Base-by-base conservation (phyloP, 2,113 vertebrate species). In the Chunga burmeisteri region DNA sequence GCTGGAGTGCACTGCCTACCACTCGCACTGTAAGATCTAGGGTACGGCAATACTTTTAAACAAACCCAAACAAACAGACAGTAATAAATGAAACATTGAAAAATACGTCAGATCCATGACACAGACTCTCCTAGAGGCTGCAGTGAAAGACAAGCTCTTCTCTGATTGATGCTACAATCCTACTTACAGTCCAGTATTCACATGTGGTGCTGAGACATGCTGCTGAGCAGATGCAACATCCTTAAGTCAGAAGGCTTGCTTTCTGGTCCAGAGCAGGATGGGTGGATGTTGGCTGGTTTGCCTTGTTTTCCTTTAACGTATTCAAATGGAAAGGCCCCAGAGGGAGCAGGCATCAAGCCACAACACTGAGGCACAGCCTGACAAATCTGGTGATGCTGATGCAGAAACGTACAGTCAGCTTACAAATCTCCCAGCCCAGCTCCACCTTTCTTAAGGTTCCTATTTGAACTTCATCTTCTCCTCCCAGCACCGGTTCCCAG, bases 361-460 rank as follows among this genome's bases (percentile, higher is more conserved):
- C 4, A 17, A 59, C 0, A 1, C 40, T 16, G 34, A 89, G 34
- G 29, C 77, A 61, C 4, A 65, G 72, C 53, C 17, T 72, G 4
- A 34, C 23, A 56, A 20, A 68, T 1, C 49, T 10, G 21, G 50
- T 18, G 23, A 40, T 38, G 29, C 38, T 59, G 62, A n/a, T 49
- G 34, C 1, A 38, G 74, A 53, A 80, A 93, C 0, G 0, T 10
- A 44, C 7, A 2, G 13, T 29, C 20, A 22, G 22, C 52, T 49
- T 32, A 40, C 32, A 56, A 17, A 30, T 13, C 23, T 46, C 67
- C 75, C 63, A 95, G 29, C 38, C 53, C 80, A 74, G n/a, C 59
- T 67, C 50, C 62, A 80, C 32, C 26, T 83, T 49, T 12, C 77
- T 55, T 2, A 32, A 32, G 25, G 46, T 26, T 34, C 38, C 50